phyloP scores from a whole-genome alignment of 2,888 invertebrate species.

The Hesperia comma region DNA sequence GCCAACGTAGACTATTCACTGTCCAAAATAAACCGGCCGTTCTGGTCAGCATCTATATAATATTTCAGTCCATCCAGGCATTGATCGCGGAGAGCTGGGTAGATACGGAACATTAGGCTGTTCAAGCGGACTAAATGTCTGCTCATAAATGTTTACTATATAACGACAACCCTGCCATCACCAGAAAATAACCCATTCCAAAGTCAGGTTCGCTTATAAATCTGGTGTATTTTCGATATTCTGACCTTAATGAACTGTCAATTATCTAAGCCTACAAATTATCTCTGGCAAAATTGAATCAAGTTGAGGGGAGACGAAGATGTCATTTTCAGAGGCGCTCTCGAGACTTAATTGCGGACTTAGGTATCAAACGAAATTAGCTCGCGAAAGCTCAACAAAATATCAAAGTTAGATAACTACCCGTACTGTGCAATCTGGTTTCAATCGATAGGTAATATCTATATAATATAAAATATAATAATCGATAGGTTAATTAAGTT shows the following conservation, averaged over 20 bases:
- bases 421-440: conserved; percentile 4
- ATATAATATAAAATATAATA: no score
- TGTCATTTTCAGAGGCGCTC: neutral
- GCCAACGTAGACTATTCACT: conserved; percentile 61
- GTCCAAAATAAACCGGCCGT: conserved; percentile 71
- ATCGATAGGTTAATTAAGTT: no score
- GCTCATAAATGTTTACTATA: no score
- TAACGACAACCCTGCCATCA: neutral
- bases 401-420: neutral
- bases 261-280: neutral
- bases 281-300: conserved; percentile 3
- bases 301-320: neutral
- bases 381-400: neutral
- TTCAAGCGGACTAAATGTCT: no score
- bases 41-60: conserved; percentile 58
- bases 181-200: neutral
- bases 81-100: no score
- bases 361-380: conserved; percentile 8
- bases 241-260: neutral
- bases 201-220: no score
- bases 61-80: conserved; percentile 62
- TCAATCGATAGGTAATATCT: conserved; percentile 17
- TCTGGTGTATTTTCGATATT: no score
- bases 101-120: no score
- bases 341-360: conserved; percentile 12